Conservation (phyloP, 2,888 invertebrate genomes). For the Dicyrtomina minuta region DNA sequence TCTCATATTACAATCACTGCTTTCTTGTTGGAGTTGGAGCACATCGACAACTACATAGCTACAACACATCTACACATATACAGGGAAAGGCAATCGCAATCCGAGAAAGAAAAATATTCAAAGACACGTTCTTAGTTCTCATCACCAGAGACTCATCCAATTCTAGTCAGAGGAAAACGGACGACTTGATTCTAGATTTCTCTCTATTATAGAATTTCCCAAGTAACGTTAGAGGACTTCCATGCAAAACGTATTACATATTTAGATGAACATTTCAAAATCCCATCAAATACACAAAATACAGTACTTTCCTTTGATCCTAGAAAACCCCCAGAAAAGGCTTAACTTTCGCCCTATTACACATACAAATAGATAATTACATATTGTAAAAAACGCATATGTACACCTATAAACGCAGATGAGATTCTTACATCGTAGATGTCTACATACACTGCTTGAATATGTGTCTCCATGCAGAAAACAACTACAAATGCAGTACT, state of each 20-base stretch:
- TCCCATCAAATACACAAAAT: slow-evolving; percentile 16
- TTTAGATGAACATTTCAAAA: slow-evolving; percentile 12
- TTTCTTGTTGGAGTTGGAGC: neutral
- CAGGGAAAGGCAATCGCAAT: neutral
- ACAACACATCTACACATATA: neutral
- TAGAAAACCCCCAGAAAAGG: too few relatives aligned
- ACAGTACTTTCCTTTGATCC: too few relatives aligned
- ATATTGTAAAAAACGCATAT: too few relatives aligned
- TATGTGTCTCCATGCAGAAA: too few relatives aligned
- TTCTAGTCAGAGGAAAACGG: neutral
- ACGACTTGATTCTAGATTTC: slow-evolving; percentile 1
- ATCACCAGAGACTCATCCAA: slow-evolving; percentile 10
- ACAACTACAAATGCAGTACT: too few relatives aligned
- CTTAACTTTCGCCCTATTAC: too few relatives aligned
- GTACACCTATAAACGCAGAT: too few relatives aligned
- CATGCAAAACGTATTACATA: neutral
- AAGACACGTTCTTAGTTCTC: slow-evolving; percentile 26
- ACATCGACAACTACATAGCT: neutral
- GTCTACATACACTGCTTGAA: too few relatives aligned
- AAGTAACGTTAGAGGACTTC: too few relatives aligned
- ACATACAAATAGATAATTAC: too few relatives aligned
- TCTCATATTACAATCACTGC: neutral
- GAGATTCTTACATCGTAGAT: too few relatives aligned
- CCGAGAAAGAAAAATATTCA: slow-evolving; percentile 5
- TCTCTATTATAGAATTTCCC: neutral